Conservation (phyloP, 2,113 vertebrate species). For the Podilymbus podiceps region DNA sequence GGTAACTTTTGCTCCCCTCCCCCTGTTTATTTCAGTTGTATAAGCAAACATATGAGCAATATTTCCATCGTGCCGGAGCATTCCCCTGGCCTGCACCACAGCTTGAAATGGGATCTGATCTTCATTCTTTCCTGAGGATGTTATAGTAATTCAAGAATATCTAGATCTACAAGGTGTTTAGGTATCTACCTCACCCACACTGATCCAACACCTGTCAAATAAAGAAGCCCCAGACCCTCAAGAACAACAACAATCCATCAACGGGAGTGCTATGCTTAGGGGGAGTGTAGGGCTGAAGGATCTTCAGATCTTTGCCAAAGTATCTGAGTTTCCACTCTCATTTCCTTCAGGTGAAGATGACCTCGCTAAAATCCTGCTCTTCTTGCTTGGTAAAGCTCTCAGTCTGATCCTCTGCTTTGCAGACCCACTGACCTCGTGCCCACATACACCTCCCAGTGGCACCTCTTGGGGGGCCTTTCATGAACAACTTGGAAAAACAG, state of each 20-base stretch:
- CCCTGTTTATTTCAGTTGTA: not conserved
- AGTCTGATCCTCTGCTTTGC: not conserved
- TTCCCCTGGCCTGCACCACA: not conserved
- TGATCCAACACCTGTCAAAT: not conserved
- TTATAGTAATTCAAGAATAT: not conserved
- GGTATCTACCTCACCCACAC: not conserved
- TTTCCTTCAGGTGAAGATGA: not conserved
- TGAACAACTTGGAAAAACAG: not conserved
- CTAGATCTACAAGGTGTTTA: not conserved
- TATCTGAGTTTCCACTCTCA: not conserved
- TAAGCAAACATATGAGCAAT: not conserved
- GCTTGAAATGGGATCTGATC: not conserved
- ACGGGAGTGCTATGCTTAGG: not conserved
- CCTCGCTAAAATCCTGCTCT: not conserved
- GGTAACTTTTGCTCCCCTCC: not conserved
- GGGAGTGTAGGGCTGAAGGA: not conserved
- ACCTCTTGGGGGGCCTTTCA: not conserved
- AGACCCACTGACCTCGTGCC: not conserved
- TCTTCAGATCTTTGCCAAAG: not conserved
- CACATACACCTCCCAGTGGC: not conserved
- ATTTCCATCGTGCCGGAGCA: not conserved
- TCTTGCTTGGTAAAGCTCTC: not conserved
- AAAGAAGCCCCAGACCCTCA: not conserved
- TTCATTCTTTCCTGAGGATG: not conserved
- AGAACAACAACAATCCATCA: not conserved